Conservation (phyloP, 1,140 invertebrate genomes). For the Harpegnathos saltator region DNA sequence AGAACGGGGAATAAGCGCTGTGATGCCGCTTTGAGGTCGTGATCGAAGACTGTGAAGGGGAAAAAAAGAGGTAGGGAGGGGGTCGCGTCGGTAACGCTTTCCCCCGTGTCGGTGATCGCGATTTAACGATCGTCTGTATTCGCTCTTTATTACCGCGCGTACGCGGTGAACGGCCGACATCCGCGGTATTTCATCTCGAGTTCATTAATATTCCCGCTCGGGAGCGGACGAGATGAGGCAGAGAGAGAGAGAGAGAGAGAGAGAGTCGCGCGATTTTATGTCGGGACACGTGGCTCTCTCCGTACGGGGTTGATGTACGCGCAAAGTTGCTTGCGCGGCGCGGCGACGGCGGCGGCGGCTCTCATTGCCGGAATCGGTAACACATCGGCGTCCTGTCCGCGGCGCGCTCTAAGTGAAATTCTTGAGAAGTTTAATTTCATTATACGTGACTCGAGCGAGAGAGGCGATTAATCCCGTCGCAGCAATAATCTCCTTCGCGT, state of each 20-base stretch:
- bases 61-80: too few species aligned
- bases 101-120: slow-evolving; percentile 37
- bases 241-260: not conserved
- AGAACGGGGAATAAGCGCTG: not conserved
- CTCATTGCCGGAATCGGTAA: slow-evolving; percentile 74
- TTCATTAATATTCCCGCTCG: slow-evolving; percentile 75
- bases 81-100: not conserved
- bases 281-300: slow-evolving; percentile 44
- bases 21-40: too few species aligned
- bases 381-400: slow-evolving; percentile 74
- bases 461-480: slow-evolving; percentile 75
- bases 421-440: slow-evolving; percentile 81
- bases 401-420: slow-evolving; percentile 78
- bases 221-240: not conserved
- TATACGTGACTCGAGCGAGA: slow-evolving; percentile 70
- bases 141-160: slow-evolving; percentile 59
- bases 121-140: slow-evolving; percentile 64
- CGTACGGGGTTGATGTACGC: slow-evolving; percentile 66
- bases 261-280: slow-evolving; percentile 51
- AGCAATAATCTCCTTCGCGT: slow-evolving; percentile 67
- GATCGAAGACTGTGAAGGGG: too few species aligned
- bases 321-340: slow-evolving; percentile 62
- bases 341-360: not conserved
- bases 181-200: slow-evolving; percentile 72
- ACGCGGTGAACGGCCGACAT: slow-evolving; percentile 25